Evolutionary conservation across 2,113 vertebrate genomes (phyloP).

Genomic region (Chaetorhynchus papuensis): DNA sequence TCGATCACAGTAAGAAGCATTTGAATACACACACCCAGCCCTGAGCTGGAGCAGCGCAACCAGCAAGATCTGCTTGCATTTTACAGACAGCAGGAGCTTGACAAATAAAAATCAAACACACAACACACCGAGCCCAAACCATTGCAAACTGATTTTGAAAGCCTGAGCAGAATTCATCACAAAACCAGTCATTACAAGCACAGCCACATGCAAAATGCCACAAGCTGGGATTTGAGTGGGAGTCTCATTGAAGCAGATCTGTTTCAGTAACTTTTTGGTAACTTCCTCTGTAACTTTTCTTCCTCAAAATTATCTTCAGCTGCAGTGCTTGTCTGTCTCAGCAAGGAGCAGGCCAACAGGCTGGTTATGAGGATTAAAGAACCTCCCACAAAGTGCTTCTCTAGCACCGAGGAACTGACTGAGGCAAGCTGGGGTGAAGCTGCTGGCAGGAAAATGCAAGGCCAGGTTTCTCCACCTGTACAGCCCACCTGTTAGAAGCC

Average conservation of each 20-base stretch:
- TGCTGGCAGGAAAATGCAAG: fast-evolving
- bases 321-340: neutral
- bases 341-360: neutral
- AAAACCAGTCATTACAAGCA: neutral
- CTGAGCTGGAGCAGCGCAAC: neutral
- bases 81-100: neutral
- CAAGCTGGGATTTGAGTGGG: neutral
- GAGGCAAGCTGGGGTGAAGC: neutral
- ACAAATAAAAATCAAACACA: neutral
- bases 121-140: neutral
- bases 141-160: neutral
- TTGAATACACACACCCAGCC: neutral
- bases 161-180: neutral
- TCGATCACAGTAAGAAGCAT: neutral
- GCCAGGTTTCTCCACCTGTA: neutral
- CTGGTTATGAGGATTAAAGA: neutral
- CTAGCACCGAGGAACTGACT: neutral
- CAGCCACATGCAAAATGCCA: neutral
- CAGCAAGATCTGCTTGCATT: neutral
- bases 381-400: neutral
- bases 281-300: neutral
- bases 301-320: neutral
- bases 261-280: neutral
- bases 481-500: neutral
- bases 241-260: neutral